A percentile compares a stretch with the other conserved stretches of the same genome.
Conservation (phyloP, 2,888 invertebrate species). For the Thereva unica region DNA sequence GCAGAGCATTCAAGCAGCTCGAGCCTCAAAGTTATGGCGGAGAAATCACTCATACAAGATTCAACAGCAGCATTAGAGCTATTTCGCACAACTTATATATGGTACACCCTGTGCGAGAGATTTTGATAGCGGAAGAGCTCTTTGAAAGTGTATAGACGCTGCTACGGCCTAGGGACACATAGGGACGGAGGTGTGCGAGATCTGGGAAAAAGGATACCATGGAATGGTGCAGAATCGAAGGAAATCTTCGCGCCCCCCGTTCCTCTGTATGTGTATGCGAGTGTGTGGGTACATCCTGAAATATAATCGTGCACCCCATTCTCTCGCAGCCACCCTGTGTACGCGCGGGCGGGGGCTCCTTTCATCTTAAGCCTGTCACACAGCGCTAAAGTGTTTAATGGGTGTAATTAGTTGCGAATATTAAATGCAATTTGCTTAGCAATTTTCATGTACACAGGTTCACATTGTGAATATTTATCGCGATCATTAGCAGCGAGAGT, state of each 20-base stretch:
- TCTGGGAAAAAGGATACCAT: constrained; percentile 16
- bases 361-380: constrained; percentile 23
- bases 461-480: constrained; percentile 32
- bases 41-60: constrained; percentile 21
- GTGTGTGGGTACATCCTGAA: not conserved
- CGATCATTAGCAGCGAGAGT: constrained; percentile 26
- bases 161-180: too few species aligned
- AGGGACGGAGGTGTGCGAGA: not conserved
- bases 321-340: too few species aligned
- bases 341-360: constrained; percentile 2
- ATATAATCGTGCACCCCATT: constrained; percentile 13
- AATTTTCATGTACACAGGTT: constrained; percentile 40
- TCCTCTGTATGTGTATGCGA: too few species aligned
- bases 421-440: constrained; percentile 47
- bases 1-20: not conserved
- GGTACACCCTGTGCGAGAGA: not conserved
- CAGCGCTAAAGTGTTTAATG: constrained; percentile 45
- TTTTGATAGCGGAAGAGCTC: too few species aligned
- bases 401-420: constrained; percentile 47
- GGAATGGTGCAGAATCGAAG: constrained; percentile 24
- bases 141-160: too few species aligned
- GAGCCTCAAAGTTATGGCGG: constrained; percentile 15
- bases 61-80: not conserved
- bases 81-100: constrained; percentile 20
- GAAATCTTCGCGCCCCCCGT: constrained; percentile 10